These are phyloP conservation scores for Aphidius ervi DNA, from an alignment of 1,140 invertebrate species.

Conservation along the genomic window DNA sequence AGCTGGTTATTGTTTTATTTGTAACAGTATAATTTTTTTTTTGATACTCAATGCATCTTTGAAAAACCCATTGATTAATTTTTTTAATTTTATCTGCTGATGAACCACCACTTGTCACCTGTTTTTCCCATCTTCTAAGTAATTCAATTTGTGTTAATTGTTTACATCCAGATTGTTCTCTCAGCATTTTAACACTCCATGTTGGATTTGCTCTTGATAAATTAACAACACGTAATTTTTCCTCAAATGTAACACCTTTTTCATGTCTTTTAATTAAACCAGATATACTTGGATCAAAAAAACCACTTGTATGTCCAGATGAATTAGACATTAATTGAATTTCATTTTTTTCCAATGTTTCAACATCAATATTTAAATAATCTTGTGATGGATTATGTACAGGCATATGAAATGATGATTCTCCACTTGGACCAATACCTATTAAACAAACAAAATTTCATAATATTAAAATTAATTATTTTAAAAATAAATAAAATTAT, in stretches of 20 bases:
- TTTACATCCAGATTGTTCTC: background rate
- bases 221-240: conserved; percentile 9
- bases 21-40: conserved; percentile 2
- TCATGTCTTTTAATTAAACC: background rate
- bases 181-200: background rate
- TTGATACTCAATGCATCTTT: background rate
- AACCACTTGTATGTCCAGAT: too few species aligned
- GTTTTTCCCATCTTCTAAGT: conserved; percentile 5
- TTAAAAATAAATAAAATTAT: too few species aligned
- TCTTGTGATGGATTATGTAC: too few species aligned
- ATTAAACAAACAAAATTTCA: too few species aligned
- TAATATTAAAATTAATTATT: too few species aligned
- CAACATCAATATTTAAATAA: too few species aligned
- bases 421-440: too few species aligned
- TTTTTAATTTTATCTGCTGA: conserved; percentile 1
- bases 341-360: too few species aligned
- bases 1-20: background rate
- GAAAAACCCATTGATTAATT: conserved; percentile 9
- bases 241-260: conserved; percentile 1
- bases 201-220: conserved; percentile 4
- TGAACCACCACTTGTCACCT: background rate
- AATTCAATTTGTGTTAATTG: background rate
- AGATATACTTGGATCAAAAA: too few species aligned
- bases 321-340: too few species aligned
- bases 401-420: too few species aligned